Percentiles rank a stretch among this genome's conserved stretches.
phyloP scores from a whole-genome alignment of 2,888 invertebrate species.

The Nineta flava region DNA sequence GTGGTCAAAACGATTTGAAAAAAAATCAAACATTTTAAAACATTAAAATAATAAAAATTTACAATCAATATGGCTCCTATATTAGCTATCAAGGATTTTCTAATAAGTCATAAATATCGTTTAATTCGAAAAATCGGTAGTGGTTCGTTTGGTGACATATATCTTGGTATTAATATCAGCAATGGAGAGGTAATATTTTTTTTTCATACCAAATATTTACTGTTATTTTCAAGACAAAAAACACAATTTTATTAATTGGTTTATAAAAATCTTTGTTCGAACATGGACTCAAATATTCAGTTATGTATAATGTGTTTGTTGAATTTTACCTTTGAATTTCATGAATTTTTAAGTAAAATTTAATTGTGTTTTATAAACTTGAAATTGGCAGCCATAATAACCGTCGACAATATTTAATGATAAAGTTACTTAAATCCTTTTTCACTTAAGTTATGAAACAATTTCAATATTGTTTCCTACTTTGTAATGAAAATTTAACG shows the following conservation, averaged over 20 bases:
- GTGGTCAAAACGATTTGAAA: constrained; percentile 22
- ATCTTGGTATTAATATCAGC: constrained; percentile 80
- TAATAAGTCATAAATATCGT: constrained; percentile 86
- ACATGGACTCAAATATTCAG: too few relatives aligned
- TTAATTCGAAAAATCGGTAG: constrained; percentile 94
- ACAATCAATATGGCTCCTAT: constrained; percentile 26
- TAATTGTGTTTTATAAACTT: neutral
- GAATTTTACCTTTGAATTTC: too few relatives aligned
- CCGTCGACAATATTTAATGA: too few relatives aligned
- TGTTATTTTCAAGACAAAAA: too few relatives aligned
- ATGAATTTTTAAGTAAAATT: neutral
- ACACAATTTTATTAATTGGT: too few relatives aligned
- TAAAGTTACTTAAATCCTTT: too few relatives aligned
- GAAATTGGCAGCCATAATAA: neutral
- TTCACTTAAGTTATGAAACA: too few relatives aligned
- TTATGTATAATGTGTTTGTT: too few relatives aligned
- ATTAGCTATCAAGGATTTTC: constrained; percentile 48
- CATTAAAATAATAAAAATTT: constrained; percentile 21
- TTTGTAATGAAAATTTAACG: too few relatives aligned
- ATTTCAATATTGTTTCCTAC: too few relatives aligned
- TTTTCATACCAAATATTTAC: neutral
- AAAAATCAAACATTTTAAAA: constrained; percentile 24
- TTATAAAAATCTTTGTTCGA: too few relatives aligned
- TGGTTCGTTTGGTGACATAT: constrained; percentile 99
- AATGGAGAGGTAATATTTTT: constrained; percentile 64